Conservation (phyloP, 2,797 vertebrate species). For the Lacerta agilis region DNA sequence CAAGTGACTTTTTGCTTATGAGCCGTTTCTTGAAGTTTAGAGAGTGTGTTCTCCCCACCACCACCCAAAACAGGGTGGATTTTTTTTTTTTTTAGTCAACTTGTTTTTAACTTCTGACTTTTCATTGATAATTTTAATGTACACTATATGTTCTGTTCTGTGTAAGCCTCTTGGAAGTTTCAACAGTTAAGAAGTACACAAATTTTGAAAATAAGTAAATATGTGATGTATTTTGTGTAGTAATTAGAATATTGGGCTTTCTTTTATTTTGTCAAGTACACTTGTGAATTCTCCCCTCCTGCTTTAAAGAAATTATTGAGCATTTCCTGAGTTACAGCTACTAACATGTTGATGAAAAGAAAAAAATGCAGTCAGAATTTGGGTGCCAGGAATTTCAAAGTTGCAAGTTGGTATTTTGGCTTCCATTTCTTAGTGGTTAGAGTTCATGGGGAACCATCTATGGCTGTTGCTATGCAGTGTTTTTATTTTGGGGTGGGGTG, state of each 20-base stretch:
- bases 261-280: constrained; percentile 33
- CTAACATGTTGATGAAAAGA: constrained; percentile 40
- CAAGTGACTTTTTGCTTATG: too few species aligned
- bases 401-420: constrained; percentile 31
- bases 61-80: too few species aligned
- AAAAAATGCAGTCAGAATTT: constrained; percentile 43
- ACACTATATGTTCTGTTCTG: too few species aligned
- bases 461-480: constrained; percentile 33
- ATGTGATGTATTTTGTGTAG: constrained; percentile 19
- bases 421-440: constrained; percentile 51
- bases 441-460: constrained; percentile 38
- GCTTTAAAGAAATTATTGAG: constrained; percentile 38
- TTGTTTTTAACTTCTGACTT: too few species aligned
- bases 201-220: too few species aligned
- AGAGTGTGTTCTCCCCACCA: too few species aligned
- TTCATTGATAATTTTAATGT: too few species aligned
- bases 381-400: constrained; percentile 36
- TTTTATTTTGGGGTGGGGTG: not conserved
- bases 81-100: too few species aligned
- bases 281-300: not conserved
- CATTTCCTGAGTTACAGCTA: constrained; percentile 24
- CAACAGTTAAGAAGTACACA: too few species aligned
- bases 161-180: too few species aligned
- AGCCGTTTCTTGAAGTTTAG: too few species aligned
- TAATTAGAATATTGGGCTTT: constrained; percentile 22